phyloP scores from a whole-genome alignment of 1,140 invertebrate species.

The Pseudomyrmex flavicornis region DNA sequence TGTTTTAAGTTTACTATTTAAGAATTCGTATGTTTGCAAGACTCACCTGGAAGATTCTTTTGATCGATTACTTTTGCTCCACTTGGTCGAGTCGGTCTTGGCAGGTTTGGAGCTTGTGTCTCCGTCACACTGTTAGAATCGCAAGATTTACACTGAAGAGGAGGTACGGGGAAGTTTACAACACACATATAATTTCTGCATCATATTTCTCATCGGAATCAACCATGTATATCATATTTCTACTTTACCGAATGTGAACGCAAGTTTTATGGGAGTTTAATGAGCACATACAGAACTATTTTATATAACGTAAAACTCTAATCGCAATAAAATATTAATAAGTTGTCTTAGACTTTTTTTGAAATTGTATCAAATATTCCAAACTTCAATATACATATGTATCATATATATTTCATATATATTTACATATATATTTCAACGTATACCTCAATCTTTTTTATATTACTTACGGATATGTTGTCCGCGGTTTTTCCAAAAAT shows the following conservation, averaged over 20 bases:
- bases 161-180: slow-evolving; percentile 76
- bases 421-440: neutral
- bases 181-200: slow-evolving; percentile 73
- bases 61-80: slow-evolving; percentile 28
- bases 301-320: slow-evolving; percentile 3
- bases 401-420: neutral
- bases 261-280: neutral
- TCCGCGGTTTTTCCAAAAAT: neutral
- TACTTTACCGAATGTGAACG: neutral
- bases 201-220: slow-evolving; percentile 61
- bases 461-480: slow-evolving; percentile 22
- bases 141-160: slow-evolving; percentile 81
- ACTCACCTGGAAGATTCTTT: slow-evolving; percentile 44
- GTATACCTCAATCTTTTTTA: neutral
- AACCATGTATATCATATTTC: slow-evolving; percentile 7
- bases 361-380: neutral
- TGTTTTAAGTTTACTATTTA: neutral
- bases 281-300: neutral
- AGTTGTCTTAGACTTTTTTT: neutral
- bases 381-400: neutral
- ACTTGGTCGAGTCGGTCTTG: slow-evolving; percentile 51
- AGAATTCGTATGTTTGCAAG: neutral
- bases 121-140: slow-evolving; percentile 85
- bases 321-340: neutral
- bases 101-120: slow-evolving; percentile 80